phyloP scores from a whole-genome alignment of 1,140 invertebrate genomes.

The Chrysoperla carnea region DNA sequence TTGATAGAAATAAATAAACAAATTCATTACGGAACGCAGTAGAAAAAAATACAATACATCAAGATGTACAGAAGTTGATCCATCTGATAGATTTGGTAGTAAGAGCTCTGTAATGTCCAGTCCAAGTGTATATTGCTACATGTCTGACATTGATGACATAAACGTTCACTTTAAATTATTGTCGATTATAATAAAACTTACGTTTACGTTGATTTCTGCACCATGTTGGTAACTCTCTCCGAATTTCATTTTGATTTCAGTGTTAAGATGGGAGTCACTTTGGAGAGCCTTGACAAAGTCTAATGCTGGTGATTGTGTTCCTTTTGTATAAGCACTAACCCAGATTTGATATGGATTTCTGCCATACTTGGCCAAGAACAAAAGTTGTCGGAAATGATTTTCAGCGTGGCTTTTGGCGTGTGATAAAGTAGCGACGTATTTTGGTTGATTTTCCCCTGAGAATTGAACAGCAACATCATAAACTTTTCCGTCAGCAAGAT shows the following conservation, averaged over 20 bases:
- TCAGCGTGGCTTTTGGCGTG: constrained; percentile 30
- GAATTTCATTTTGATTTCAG: constrained; percentile 27
- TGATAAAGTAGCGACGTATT: constrained; percentile 28
- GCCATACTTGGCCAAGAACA: constrained; percentile 7
- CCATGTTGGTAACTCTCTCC: constrained; percentile 19
- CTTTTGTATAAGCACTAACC: constrained; percentile 18
- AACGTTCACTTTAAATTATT: too few species aligned
- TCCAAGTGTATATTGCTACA: too few species aligned
- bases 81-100: too few species aligned
- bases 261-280: constrained; percentile 23
- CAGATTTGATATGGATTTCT: constrained; percentile 23
- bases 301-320: constrained; percentile 25
- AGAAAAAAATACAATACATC: too few species aligned
- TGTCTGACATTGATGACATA: too few species aligned
- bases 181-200: not conserved
- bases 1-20: too few species aligned
- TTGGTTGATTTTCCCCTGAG: constrained; percentile 21
- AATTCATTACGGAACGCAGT: too few species aligned
- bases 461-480: constrained; percentile 31
- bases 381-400: constrained; percentile 24
- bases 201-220: constrained; percentile 23
- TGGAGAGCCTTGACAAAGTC: constrained; percentile 30
- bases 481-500: constrained; percentile 21
- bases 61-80: too few species aligned
- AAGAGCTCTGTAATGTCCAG: too few species aligned